These are phyloP conservation scores for Nebria brevicollis DNA, from an alignment of 2,888 invertebrate species.

Conservation along the genomic window DNA sequence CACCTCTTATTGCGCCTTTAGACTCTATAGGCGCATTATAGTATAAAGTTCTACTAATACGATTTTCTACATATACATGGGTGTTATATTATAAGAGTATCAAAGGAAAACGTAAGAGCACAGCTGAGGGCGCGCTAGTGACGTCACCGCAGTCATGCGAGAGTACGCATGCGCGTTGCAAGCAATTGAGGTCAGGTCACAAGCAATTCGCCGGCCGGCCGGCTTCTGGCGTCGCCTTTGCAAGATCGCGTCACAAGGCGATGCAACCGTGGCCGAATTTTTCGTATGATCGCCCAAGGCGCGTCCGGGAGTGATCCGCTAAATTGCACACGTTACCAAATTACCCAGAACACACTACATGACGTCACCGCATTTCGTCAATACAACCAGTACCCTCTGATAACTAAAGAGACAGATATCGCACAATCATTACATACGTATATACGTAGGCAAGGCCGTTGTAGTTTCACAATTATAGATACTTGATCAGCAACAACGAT, in stretches of 20 bases:
- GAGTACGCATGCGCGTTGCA: not conserved
- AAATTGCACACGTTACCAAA: not conserved
- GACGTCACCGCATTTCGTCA: no score
- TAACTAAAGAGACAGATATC: no score
- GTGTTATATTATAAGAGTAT: not conserved
- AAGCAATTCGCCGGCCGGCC: not conserved
- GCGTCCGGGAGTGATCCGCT: not conserved
- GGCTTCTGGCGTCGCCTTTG: not conserved
- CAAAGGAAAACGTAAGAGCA: not conserved
- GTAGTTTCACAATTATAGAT: no score
- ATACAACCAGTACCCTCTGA: no score
- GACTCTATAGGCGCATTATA: no score
- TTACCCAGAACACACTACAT: no score
- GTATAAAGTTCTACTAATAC: no score
- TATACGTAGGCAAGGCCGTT: no score
- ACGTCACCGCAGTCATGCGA: not conserved
- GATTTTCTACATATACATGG: no score
- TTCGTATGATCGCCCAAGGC: not conserved
- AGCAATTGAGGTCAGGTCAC: conserved; percentile 12
- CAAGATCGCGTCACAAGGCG: not conserved
- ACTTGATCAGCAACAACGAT: no score
- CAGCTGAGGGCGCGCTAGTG: conserved; percentile 4
- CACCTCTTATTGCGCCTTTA: no score
- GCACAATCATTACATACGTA: no score
- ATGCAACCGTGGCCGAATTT: conserved; percentile 7